Base-by-base conservation (phyloP, 2,113 vertebrate genomes). In the Eolophus roseicapilla region DNA sequence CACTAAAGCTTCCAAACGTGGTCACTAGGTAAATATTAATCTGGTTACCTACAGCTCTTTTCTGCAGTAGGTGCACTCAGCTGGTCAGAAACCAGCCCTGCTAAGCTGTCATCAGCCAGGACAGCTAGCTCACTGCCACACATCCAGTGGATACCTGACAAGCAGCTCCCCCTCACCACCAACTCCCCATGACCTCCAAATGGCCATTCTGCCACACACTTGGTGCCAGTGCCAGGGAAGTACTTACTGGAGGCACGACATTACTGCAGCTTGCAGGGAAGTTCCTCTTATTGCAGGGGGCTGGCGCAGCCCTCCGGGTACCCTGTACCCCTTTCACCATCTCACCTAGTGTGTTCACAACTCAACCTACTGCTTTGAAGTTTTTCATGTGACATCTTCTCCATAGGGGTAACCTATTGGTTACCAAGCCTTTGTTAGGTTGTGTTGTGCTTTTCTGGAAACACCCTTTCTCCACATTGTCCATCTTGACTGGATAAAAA, bases 181-280 rank as follows among this genome's bases (percentile, higher is more conserved):
- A 81, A 31, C 21, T 59, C 21, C 7, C 23, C 23, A 39, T 18
- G 20, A 28, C 5, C 10, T 17, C 33, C 33, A 78, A 33, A 74
- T 2, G 10, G 37, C 17, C 24, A 37, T 43, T 39, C 53, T 33
- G 27, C 31, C 27, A 37, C 25, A 43, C 44, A 4, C 21, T 18
- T 17, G 31, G 59, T 63, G 24, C 10, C 24, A 53, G 16, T 47
- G 35, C 7, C 44, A 31, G 21, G 4, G 35, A 81, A 84, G 69
- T 17, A 33, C 60, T 43, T 29, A 13, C 44, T 57, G 0, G 0
- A 86, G 47, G 17, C 10, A 5, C 3, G 12, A 28, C 37, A 7
- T 9, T 55, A 19, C 29, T 25, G 70, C 59, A 80, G n/a, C 1
- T 1, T 39, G 50, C 13, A 21, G 37, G 25, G 49, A 79, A 17